phyloP scores from a whole-genome alignment of 2,797 vertebrate species.

The Coreius guichenoti region DNA sequence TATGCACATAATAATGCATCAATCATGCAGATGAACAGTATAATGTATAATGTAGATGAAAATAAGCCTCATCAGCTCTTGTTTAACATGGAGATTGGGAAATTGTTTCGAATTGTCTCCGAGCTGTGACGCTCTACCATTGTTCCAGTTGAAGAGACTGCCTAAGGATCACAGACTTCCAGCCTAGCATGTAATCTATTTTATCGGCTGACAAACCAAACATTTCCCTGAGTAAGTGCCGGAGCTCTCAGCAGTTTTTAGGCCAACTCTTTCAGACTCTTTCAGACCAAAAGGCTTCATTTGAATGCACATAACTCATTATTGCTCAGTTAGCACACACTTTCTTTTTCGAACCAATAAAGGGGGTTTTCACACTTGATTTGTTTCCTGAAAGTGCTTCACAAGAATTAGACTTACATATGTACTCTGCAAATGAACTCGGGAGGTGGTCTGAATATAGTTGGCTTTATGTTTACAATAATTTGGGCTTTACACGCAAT shows the following conservation, averaged over 20 bases:
- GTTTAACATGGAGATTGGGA: constrained; percentile 27
- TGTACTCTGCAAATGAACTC: neutral
- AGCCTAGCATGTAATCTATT: constrained; percentile 48
- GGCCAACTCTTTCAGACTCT: neutral
- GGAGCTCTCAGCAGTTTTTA: constrained; percentile 14
- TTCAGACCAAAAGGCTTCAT: constrained; percentile 6
- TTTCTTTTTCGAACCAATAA: neutral
- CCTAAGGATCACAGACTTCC: constrained; percentile 37
- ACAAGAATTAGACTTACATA: neutral
- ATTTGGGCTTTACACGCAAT: neutral
- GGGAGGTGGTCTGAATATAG: neutral
- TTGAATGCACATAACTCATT: constrained; percentile 1
- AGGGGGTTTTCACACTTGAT: neutral
- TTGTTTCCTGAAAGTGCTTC: neutral
- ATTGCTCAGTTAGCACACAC: neutral
- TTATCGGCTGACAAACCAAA: constrained; percentile 41
- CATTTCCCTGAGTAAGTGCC: constrained; percentile 19
- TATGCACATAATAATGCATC: constrained; percentile 40
- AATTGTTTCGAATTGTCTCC: constrained; percentile 31
- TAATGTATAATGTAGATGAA: constrained; percentile 46
- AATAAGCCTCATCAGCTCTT: constrained; percentile 36
- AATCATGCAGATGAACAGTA: constrained; percentile 48
- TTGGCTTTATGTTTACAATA: neutral
- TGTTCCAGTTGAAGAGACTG: constrained; percentile 39
- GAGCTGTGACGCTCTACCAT: constrained; percentile 36